Percentiles rank a stretch among this genome's conserved stretches.
Conservation (phyloP, 2,888 invertebrate genomes). For the Andrena bicolor region DNA sequence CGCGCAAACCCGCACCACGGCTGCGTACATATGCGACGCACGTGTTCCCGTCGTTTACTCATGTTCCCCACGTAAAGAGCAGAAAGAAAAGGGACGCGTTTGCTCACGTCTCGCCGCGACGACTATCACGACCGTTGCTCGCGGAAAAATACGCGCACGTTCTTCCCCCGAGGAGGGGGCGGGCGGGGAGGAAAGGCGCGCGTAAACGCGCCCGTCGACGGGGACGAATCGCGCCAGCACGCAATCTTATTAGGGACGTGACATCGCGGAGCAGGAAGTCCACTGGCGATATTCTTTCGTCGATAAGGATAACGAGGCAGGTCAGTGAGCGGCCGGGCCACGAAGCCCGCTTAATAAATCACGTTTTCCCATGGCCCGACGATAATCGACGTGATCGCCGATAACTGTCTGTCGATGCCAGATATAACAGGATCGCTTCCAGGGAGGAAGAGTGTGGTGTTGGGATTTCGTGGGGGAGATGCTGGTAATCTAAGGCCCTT, state of each 20-base stretch:
- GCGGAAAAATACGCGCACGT: slow-evolving; percentile 38
- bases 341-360: slow-evolving; percentile 79
- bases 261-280: slow-evolving; percentile 65
- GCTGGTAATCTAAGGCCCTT: too few relatives aligned
- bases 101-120: slow-evolving; percentile 19
- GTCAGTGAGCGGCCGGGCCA: slow-evolving; percentile 76
- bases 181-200: slow-evolving; percentile 33
- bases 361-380: slow-evolving; percentile 76
- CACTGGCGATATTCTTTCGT: slow-evolving; percentile 75
- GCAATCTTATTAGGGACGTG: slow-evolving; percentile 64
- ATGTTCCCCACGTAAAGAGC: slow-evolving; percentile 55
- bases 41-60: slow-evolving; percentile 61
- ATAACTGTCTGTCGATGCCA: slow-evolving; percentile 64
- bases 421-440: slow-evolving; percentile 42
- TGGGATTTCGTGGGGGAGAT: slow-evolving; percentile 7
- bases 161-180: background rate
- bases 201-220: slow-evolving; percentile 46
- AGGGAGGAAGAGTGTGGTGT: slow-evolving; percentile 7
- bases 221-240: slow-evolving; percentile 50
- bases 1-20: background rate
- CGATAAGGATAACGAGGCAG: slow-evolving; percentile 77
- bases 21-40: slow-evolving; percentile 57
- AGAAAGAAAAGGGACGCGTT: slow-evolving; percentile 20
- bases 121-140: background rate
- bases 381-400: slow-evolving; percentile 77